Percentiles rank a stretch among this genome's conserved stretches.
phyloP scores from a whole-genome alignment of 2,113 vertebrate species.

The Raja brachyura region DNA sequence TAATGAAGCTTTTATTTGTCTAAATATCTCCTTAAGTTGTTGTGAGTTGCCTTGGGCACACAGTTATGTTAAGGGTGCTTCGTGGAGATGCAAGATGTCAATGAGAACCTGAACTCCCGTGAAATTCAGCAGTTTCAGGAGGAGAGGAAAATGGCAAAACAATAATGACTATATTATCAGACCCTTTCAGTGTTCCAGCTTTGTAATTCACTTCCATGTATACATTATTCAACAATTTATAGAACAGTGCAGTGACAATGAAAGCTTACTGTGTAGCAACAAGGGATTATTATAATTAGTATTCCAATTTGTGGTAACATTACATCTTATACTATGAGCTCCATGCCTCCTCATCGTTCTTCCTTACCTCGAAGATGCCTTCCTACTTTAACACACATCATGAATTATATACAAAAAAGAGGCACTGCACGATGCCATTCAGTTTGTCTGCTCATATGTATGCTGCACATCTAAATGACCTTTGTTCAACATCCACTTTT shows the following conservation, averaged over 20 bases:
- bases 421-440: not conserved
- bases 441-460: not conserved
- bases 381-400: not conserved
- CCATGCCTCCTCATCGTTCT: not conserved
- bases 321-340: not conserved
- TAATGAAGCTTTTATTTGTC: too few relatives aligned
- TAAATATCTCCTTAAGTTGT: too few relatives aligned
- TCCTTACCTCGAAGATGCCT: not conserved
- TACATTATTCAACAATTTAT: not conserved
- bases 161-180: not conserved
- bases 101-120: not conserved
- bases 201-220: conserved; percentile 11
- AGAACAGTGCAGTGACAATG: not conserved
- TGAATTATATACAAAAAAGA: not conserved
- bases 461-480: not conserved
- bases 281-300: conserved; percentile 30
- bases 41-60: too few relatives aligned
- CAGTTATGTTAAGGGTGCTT: too few relatives aligned
- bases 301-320: conserved; percentile 22
- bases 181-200: not conserved
- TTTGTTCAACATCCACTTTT: not conserved
- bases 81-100: too few relatives aligned
- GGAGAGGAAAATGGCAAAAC: conserved; percentile 23
- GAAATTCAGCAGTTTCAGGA: not conserved
- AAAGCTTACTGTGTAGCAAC: conserved; percentile 24